Evolutionary conservation across 2,797 vertebrate genomes (phyloP).

Genomic region (Oreonectes daqikongensis): DNA sequence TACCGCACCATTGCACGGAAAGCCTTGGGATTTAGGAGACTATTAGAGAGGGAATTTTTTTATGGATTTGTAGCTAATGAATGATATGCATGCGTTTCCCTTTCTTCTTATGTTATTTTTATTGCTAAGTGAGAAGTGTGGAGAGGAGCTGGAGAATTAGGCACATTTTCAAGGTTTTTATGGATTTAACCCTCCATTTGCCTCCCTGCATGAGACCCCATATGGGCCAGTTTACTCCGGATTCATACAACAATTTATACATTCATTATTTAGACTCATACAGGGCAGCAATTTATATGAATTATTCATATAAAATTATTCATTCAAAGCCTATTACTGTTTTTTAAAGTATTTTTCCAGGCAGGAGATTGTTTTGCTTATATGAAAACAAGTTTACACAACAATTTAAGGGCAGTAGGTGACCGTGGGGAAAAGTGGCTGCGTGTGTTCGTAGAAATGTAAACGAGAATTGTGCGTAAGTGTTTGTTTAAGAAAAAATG

Average conservation of each 20-base stretch:
- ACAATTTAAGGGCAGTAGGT: constrained; percentile 25
- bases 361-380: constrained; percentile 36
- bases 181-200: constrained; percentile 60
- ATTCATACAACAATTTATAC: constrained; percentile 55
- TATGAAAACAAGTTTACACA: constrained; percentile 38
- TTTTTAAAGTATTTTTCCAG: constrained; percentile 49
- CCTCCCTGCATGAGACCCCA: constrained; percentile 53
- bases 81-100: constrained; percentile 62
- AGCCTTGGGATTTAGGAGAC: constrained; percentile 74
- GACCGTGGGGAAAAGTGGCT: constrained; percentile 23
- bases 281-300: constrained; percentile 55
- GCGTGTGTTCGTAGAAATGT: constrained; percentile 34
- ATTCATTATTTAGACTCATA: constrained; percentile 53
- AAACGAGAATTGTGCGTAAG: constrained; percentile 45
- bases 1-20: constrained; percentile 76
- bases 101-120: constrained; percentile 63
- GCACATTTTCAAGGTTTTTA: constrained; percentile 62
- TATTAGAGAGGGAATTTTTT: constrained; percentile 73
- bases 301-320: constrained; percentile 59
- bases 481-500: constrained; percentile 18
- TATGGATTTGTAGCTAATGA: constrained; percentile 71
- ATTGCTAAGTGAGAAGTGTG: constrained; percentile 58
- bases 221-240: constrained; percentile 41
- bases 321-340: constrained; percentile 53
- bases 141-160: constrained; percentile 62